These are phyloP conservation scores for Anthopleura xanthogrammica DNA, from an alignment of 92 coral and sea anemone genomes.

Conservation along the genomic window DNA sequence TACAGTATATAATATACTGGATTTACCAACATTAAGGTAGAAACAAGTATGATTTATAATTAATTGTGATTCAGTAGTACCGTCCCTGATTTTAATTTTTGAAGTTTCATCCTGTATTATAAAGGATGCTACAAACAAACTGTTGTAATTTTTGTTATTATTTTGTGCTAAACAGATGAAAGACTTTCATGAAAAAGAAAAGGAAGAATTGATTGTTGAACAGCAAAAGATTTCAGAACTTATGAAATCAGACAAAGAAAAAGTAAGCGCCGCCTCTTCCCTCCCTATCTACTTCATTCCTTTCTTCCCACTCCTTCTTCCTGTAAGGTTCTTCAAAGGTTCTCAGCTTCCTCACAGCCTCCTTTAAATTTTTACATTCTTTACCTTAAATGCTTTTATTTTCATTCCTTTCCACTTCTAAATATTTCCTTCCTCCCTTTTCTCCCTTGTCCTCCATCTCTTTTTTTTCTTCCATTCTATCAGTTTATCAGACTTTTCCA, in stretches of 20 bases:
- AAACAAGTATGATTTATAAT: too few species aligned
- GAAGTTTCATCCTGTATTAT: too few species aligned
- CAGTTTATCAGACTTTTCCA: background rate
- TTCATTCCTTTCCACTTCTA: background rate
- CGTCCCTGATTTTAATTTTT: background rate
- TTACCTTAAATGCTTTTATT: background rate
- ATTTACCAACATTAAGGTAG: too few species aligned
- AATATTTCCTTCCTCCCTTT: background rate
- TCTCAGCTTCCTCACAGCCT: too few species aligned
- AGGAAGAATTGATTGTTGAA: conserved; percentile 65
- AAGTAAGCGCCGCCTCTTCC: conserved; percentile 40
- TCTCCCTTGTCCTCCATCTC: too few species aligned
- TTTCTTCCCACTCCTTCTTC: too few species aligned
- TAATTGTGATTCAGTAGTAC: too few species aligned
- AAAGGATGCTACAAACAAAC: too few species aligned
- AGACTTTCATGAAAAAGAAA: conserved; percentile 92
- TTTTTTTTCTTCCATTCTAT: background rate
- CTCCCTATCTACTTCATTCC: too few species aligned
- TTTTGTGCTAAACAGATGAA: conserved; percentile 57
- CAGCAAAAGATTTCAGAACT: conserved; percentile 73
- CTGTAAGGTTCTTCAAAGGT: too few species aligned
- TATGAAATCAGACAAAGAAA: conserved; percentile 71
- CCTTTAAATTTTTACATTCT: background rate
- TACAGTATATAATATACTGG: too few species aligned
- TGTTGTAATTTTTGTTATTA: background rate